Base-by-base conservation (phyloP, 2,888 invertebrate genomes). In the Lithophane semibrunnea region DNA sequence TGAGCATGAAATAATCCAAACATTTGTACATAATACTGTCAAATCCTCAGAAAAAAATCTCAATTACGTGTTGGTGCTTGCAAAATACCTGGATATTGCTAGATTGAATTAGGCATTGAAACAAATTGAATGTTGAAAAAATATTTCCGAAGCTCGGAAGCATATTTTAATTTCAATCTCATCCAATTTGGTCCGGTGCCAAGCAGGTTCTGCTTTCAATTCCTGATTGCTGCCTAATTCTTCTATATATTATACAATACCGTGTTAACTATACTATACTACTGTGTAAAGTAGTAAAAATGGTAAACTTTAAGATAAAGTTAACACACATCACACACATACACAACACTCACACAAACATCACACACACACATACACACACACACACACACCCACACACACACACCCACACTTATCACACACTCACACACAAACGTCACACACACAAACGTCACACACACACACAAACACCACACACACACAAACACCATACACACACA, bases 181-280 rank as follows among this genome's bases (percentile, higher is more conserved):
- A 68, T 80, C 66, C 80, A 79, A 83, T 86, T 88, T 87, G 86
- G 84, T 75, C 49, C 63, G 64, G 63, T 83, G 87, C 88, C 88
- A 87, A 84, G 56, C 56, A 79, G 72, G 72, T 75, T 78, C 37
- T 68, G 47, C n/a, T 68, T 86, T 79, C 60, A 73, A 69, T 81
- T 77, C 47, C 61, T 79, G 77, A 85, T 87, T 85, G 77, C 65
- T 74, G 69, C 42, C 47, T 80, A 44, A 10, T 9, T 44, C 0
- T 37, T 37, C 37, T 49, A 71, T 79, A 60, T 63, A 65, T 67
- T 67, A 42, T 42, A 52, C 73, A 73, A 63, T 44, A 67, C 37
- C 9, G 29, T 56, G 12, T 1, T 78, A 13, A 54, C 52, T 54
- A 54, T 29, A 18, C 37, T 63, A 24, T 21, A 13, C 16, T 49